These are phyloP conservation scores for Vimba vimba DNA, from an alignment of 2,113 vertebrate genomes.

Conservation along the genomic window DNA sequence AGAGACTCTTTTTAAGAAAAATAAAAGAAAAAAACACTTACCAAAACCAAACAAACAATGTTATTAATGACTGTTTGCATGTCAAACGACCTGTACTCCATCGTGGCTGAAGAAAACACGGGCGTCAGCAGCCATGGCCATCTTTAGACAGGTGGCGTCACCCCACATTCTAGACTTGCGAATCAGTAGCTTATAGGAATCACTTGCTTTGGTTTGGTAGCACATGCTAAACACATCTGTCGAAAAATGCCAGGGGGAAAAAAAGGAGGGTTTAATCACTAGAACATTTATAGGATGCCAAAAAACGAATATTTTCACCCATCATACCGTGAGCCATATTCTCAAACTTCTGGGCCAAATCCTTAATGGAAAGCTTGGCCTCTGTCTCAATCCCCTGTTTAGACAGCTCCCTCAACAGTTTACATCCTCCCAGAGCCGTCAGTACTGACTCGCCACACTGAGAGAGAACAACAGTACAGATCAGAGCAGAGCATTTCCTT, in stretches of 20 bases:
- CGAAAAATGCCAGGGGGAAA: not conserved
- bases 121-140: constrained; percentile 83
- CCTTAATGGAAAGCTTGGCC: constrained; percentile 77
- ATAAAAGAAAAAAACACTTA: not conserved
- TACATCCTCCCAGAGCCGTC: constrained; percentile 81
- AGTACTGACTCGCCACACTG: constrained; percentile 82
- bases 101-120: constrained; percentile 88
- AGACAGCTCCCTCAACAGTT: constrained; percentile 83
- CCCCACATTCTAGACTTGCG: constrained; percentile 82
- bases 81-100: constrained; percentile 81
- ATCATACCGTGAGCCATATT: constrained; percentile 81
- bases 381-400: constrained; percentile 81
- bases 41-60: not conserved
- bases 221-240: constrained; percentile 84
- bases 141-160: constrained; percentile 83
- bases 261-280: not conserved
- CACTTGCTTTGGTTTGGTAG: constrained; percentile 79
- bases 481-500: no score
- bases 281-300: not conserved
- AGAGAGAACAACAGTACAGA: not conserved
- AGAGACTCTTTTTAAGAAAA: not conserved
- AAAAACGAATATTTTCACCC: not conserved
- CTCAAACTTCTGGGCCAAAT: constrained; percentile 83
- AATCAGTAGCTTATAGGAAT: constrained; percentile 82
- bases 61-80: not conserved